Percentiles rank a stretch among this genome's conserved stretches.
Evolutionary conservation across 2,888 invertebrate genomes (phyloP).

Genomic region (Agonopterix heracliana): DNA sequence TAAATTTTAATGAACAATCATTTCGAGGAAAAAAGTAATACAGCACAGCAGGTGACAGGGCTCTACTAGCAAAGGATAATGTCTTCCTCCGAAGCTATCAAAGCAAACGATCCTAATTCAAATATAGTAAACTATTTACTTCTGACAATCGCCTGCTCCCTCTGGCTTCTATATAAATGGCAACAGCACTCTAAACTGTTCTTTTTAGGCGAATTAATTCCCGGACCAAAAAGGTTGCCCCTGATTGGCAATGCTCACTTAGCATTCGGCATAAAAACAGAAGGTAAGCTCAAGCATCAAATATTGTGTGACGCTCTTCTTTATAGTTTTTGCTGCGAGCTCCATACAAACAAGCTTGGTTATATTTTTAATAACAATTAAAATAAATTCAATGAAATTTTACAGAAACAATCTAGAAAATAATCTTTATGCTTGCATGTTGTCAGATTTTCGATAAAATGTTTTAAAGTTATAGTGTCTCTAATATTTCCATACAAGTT

Average conservation of each 20-base stretch:
- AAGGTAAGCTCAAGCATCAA: slow-evolving; percentile 62
- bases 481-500: no score
- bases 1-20: no score
- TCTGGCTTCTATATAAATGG: slow-evolving; percentile 60
- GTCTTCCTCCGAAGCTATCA: neutral
- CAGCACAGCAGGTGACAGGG: no score
- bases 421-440: no score
- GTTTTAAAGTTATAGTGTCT: no score
- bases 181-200: slow-evolving; percentile 67
- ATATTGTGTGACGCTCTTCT: neutral
- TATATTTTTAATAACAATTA: no score
- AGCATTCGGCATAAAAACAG: slow-evolving; percentile 77
- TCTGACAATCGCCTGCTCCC: neutral
- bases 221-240: slow-evolving; percentile 81
- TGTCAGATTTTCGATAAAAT: no score
- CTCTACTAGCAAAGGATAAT: neutral
- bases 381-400: neutral
- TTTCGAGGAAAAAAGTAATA: no score
- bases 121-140: neutral
- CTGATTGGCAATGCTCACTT: slow-evolving; percentile 82
- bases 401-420: neutral
- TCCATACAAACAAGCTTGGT: neutral
- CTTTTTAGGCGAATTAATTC: slow-evolving; percentile 80
- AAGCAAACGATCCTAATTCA: neutral
- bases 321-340: neutral